phyloP scores from a whole-genome alignment of 1,140 invertebrate species.

The Microvelia longipes region DNA sequence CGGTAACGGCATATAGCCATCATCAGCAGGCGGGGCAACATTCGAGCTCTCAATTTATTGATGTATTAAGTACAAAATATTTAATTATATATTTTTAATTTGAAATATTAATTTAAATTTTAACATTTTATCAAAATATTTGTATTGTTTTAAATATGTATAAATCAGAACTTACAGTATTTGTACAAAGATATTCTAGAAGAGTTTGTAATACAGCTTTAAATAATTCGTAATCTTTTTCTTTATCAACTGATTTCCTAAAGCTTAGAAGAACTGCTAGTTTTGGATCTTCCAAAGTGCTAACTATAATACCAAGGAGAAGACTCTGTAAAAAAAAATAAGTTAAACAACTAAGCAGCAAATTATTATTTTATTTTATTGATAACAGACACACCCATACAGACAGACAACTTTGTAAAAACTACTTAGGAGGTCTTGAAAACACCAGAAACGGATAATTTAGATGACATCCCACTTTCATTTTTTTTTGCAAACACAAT shows the following conservation, averaged over 20 bases:
- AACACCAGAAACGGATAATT: too few species aligned
- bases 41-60: neutral
- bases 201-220: conserved; percentile 40
- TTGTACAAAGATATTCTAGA: conserved; percentile 36
- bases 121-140: neutral
- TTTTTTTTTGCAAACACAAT: too few species aligned
- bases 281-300: conserved; percentile 45
- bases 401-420: too few species aligned
- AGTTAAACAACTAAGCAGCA: neutral
- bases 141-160: neutral
- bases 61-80: neutral
- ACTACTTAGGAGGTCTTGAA: too few species aligned
- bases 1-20: too few species aligned
- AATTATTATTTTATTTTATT: neutral
- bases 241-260: conserved; percentile 17
- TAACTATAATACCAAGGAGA: conserved; percentile 43
- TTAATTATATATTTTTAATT: neutral
- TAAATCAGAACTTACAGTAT: conserved; percentile 32
- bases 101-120: neutral
- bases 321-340: conserved; percentile 32
- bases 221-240: conserved; percentile 32
- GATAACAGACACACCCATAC: too few species aligned
- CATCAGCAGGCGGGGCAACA: too few species aligned
- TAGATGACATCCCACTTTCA: too few species aligned
- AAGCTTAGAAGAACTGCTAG: conserved; percentile 39